Percentiles rank a stretch among this genome's conserved stretches.
phyloP scores from a whole-genome alignment of 2,888 invertebrate genomes.

The Camptogramma bilineatum region DNA sequence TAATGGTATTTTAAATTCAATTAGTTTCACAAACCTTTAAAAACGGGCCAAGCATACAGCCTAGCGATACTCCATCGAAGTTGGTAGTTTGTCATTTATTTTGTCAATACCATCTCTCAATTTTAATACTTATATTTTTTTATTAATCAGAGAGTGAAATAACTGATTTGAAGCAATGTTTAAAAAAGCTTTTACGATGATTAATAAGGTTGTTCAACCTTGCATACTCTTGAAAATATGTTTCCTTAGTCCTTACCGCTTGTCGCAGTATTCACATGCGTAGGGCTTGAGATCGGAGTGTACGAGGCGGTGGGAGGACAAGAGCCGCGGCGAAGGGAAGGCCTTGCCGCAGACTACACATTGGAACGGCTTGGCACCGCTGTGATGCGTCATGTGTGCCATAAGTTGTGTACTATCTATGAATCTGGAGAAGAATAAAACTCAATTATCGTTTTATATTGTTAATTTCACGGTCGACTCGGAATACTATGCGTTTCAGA shows the following conservation, averaged over 20 bases:
- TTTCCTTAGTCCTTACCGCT: constrained; percentile 66
- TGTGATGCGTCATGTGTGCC: constrained; percentile 69
- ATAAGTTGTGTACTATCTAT: constrained; percentile 59
- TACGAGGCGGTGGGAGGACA: constrained; percentile 82
- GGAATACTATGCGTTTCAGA: too few species aligned
- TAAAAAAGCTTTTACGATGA: too few species aligned
- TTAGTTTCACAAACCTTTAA: too few species aligned
- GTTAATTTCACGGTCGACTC: too few species aligned
- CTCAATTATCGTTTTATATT: not conserved
- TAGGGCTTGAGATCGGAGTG: constrained; percentile 83
- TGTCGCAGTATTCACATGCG: constrained; percentile 83
- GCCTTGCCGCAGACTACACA: constrained; percentile 64
- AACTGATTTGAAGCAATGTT: too few species aligned
- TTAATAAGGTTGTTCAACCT: too few species aligned
- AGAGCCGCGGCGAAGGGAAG: constrained; percentile 73
- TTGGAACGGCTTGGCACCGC: constrained; percentile 49
- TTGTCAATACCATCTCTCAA: too few species aligned
- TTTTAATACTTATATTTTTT: too few species aligned
- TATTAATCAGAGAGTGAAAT: too few species aligned
- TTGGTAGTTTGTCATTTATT: too few species aligned
- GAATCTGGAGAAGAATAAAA: constrained; percentile 57
- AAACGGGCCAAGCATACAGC: constrained; percentile 4
- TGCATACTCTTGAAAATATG: not conserved
- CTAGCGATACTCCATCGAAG: not conserved
- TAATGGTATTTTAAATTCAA: not conserved